These are phyloP conservation scores for Drosophila mayaguana DNA, from an alignment of 2,888 invertebrate species.

Conservation along the genomic window DNA sequence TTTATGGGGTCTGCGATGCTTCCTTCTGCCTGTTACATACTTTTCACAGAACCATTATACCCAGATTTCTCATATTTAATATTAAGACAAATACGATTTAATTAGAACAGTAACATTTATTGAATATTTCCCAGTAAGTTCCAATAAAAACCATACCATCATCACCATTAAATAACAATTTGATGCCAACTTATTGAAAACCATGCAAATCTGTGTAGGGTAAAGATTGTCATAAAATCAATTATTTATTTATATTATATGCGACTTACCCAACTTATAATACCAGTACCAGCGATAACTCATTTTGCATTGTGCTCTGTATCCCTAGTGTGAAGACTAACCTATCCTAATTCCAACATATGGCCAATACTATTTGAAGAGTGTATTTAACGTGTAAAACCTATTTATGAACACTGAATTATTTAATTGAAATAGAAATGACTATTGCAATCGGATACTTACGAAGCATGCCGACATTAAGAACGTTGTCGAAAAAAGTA, in stretches of 20 bases:
- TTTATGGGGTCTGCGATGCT: no score
- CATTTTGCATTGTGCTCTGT: constrained; percentile 24
- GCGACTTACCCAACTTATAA: constrained; percentile 15
- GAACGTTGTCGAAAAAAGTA: not conserved
- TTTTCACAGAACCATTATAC: no score
- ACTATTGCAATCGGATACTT: not conserved
- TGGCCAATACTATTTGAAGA: constrained; percentile 18
- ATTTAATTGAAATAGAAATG: not conserved
- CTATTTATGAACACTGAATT: not conserved
- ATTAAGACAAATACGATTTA: no score
- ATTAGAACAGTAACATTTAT: constrained; percentile 15
- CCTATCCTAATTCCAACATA: constrained; percentile 38
- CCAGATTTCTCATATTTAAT: no score
- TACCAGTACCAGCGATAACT: constrained; percentile 13
- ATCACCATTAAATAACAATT: constrained; percentile 27
- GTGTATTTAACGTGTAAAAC: not conserved
- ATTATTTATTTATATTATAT: not conserved
- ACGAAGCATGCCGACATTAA: constrained; percentile 1
- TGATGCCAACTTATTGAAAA: constrained; percentile 30
- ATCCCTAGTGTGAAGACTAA: not conserved
- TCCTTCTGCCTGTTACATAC: no score
- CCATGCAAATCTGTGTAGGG: constrained; percentile 36
- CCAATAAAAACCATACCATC: not conserved
- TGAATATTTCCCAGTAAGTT: not conserved
- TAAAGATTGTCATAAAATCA: no score